phyloP scores from a whole-genome alignment of 2,888 invertebrate genomes.

The Cephus pygmeus region DNA sequence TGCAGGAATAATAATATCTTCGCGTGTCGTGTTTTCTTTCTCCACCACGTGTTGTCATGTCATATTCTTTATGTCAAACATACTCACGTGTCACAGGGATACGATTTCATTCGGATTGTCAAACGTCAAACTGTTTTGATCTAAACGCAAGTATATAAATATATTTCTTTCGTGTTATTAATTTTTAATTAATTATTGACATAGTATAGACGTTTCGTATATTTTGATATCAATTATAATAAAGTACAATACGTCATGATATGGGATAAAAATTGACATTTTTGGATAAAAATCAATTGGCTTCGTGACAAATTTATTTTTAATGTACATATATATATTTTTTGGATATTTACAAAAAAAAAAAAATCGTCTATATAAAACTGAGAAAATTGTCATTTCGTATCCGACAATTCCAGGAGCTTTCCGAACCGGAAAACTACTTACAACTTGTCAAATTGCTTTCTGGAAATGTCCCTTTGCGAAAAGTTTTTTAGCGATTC shows the following conservation, averaged over 20 bases:
- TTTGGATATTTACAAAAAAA: no score
- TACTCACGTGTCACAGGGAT: neutral
- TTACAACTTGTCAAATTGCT: slow-evolving; percentile 48
- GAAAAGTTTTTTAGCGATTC: slow-evolving; percentile 33
- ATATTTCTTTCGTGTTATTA: no score
- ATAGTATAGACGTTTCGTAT: no score
- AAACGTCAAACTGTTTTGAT: no score
- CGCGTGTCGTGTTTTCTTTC: neutral
- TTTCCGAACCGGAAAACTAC: slow-evolving; percentile 41
- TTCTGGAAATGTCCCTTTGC: slow-evolving; percentile 26
- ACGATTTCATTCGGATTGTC: neutral
- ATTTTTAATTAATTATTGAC: no score
- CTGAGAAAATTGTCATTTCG: neutral
- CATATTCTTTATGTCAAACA: neutral
- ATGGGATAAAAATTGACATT: no score
- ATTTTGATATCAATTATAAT: no score
- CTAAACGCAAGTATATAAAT: no score
- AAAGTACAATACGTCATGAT: no score
- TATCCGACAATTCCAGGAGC: neutral
- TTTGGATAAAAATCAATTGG: no score
- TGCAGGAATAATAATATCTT: neutral
- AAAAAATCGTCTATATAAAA: neutral
- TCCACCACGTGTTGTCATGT: neutral
- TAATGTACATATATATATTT: no score
- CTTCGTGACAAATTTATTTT: no score